These are phyloP conservation scores for Burhinus bistriatus DNA, from an alignment of 2,113 vertebrate species.

Conservation along the genomic window DNA sequence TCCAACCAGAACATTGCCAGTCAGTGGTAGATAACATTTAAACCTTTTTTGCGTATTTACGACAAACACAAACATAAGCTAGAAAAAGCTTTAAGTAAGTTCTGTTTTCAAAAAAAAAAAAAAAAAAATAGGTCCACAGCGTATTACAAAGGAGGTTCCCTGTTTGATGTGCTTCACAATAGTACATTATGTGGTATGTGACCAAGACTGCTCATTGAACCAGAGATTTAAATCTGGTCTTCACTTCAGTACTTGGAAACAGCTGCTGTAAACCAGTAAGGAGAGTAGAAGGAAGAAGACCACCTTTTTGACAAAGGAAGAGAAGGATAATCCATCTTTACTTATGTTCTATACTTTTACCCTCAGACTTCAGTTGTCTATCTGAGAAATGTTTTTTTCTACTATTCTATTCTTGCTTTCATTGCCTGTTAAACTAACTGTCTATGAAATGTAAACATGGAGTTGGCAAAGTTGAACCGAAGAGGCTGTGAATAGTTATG, in stretches of 20 bases:
- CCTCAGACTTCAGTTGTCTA: not conserved
- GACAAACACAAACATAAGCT: not conserved
- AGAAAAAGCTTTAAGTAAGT: not conserved
- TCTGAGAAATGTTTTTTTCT: not conserved
- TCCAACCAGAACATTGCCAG: not conserved
- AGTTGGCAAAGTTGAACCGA: not conserved
- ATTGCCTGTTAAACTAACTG: not conserved
- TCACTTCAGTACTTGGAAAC: not conserved
- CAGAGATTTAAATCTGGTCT: not conserved
- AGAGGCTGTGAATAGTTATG: not conserved
- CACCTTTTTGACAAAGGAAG: not conserved
- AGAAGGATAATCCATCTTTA: not conserved
- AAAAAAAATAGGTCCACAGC: too few relatives aligned
- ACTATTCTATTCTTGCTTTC: not conserved
- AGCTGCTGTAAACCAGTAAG: not conserved
- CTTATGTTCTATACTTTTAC: not conserved
- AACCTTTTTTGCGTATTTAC: not conserved
- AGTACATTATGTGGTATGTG: not conserved
- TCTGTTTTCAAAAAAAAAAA: not conserved
- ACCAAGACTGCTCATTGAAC: not conserved
- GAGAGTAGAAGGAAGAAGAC: rapidly evolving
- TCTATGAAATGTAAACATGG: not conserved
- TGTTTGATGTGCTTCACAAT: not conserved
- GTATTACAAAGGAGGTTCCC: not conserved
- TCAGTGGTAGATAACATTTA: not conserved